Evolutionary conservation across 2,888 invertebrate genomes (phyloP).

Genomic region (Tetragnatha montana): DNA sequence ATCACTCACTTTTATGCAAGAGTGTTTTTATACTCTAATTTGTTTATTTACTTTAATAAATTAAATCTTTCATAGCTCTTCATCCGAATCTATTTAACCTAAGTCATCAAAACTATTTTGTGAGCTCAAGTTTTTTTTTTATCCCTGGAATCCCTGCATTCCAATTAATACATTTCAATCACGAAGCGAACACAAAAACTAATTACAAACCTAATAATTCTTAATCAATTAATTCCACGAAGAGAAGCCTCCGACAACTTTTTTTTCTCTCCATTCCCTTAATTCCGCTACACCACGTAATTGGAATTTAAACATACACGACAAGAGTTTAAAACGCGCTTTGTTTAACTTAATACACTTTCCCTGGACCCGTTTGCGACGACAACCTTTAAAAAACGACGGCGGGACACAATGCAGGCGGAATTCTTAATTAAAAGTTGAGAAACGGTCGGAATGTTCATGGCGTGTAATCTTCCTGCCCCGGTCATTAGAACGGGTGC

Average conservation of each 20-base stretch:
- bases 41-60: no score
- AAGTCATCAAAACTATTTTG: no score
- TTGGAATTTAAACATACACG: not conserved
- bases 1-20: no score
- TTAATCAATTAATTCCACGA: not conserved
- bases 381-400: not conserved
- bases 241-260: not conserved
- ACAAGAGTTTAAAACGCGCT: not conserved
- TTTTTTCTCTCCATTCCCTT: not conserved
- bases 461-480: slow-evolving; percentile 26
- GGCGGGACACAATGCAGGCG: slow-evolving; percentile 8
- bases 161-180: no score
- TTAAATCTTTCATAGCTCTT: no score
- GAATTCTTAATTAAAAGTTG: slow-evolving; percentile 46
- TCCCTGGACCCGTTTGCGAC: not conserved
- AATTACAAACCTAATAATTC: not conserved
- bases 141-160: no score
- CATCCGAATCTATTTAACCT: no score
- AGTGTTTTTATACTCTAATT: no score
- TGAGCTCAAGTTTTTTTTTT: no score
- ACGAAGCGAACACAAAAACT: not conserved
- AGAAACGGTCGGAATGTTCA: slow-evolving; percentile 18
- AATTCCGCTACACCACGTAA: not conserved
- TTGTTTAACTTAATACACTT: not conserved
- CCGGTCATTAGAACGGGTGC: slow-evolving; percentile 39